Evolutionary conservation across 2,113 vertebrate genomes (phyloP), one percentile per base, ranked within the genome.

Genomic region (Psilopsiagon aymara): DNA sequence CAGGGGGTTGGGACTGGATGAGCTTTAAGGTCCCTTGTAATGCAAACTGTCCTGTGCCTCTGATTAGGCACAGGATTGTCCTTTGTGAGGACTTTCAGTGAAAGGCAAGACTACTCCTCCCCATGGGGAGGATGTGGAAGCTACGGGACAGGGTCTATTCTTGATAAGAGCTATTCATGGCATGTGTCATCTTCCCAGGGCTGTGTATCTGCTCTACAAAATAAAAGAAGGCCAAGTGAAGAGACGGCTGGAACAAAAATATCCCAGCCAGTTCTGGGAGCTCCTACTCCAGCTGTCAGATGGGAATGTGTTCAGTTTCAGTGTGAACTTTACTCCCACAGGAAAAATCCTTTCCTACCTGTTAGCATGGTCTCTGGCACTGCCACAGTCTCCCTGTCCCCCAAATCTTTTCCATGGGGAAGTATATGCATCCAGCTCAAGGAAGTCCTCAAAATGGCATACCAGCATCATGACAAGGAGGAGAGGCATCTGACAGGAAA

Each of bases 401-500:
- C 66, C 27, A 29, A 0, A 37, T 41, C 37, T 90, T 92, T 87
- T 80, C 75, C 29, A 1, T 53, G 57, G 44, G 43, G 47, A 39
- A 39, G 3, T 55, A 9, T 2, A 9, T 49, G 44, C 35, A n/a
- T 83, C 27, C 44, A 47, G 43, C 0, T 0, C 57, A 92, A 92
- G 23, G 3, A 24, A 62, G 37, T 79, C 55, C 73, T 68, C 69
- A 39, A 43, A 86, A 37, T 8, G 12, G 31, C 35, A 21, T 49
- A 60, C 66, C 91, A 29, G 59, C 83, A 43, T 43, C 86, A 70
- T 70, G 73, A 20, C 60, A 59, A 81, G 86, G 80, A 88, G 35
- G 89, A 75, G 80, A 95, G 33, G 57, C 80, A 86, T 84, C 88
- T 71, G 95, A 91, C 67, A 35, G 33, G 29, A 63, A 77, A 86